These are phyloP conservation scores for Cuniculus paca DNA, from an alignment of 2,797 vertebrate genomes.

Conservation along the genomic window DNA sequence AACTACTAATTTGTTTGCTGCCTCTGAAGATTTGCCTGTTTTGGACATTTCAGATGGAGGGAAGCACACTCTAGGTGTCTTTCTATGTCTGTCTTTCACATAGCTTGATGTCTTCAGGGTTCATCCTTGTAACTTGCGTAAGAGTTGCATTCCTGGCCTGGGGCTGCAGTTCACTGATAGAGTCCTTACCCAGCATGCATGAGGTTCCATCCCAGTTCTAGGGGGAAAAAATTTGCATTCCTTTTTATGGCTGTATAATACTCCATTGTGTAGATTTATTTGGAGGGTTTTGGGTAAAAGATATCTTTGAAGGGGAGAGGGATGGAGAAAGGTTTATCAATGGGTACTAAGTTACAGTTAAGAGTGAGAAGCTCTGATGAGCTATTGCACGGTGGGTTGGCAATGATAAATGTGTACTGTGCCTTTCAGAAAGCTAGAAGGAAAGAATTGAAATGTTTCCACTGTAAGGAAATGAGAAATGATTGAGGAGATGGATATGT, in stretches of 20 bases:
- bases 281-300: not conserved
- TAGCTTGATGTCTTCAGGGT: too few species aligned
- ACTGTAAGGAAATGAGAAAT: not conserved
- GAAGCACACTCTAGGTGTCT: too few species aligned
- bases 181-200: not conserved
- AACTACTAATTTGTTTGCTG: not conserved
- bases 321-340: not conserved
- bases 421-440: not conserved
- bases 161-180: not conserved
- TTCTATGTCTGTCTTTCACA: not conserved
- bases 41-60: not conserved
- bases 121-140: not conserved
- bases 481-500: not conserved
- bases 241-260: not conserved
- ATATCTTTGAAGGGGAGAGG: not conserved
- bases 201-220: not conserved
- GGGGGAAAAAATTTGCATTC: not conserved
- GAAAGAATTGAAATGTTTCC: not conserved
- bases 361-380: not conserved
- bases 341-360: not conserved
- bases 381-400: not conserved
- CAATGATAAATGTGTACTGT: not conserved
- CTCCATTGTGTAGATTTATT: rapidly evolving
- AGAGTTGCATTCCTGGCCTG: too few species aligned
- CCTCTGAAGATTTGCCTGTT: not conserved